Evolutionary conservation across 2,888 invertebrate species (phyloP).

Genomic region (Cheilosia grossa): DNA sequence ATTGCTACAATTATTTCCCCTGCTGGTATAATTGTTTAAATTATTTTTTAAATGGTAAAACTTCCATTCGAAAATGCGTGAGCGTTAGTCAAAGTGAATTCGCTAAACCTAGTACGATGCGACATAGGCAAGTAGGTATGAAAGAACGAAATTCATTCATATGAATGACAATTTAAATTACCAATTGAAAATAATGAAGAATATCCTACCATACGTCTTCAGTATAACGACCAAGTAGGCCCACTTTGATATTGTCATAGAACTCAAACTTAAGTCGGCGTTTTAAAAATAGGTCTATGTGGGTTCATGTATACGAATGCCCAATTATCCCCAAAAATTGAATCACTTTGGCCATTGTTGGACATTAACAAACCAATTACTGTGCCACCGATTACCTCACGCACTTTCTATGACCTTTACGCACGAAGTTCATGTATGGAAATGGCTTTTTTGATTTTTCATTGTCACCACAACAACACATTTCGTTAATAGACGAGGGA

Average conservation of each 20-base stretch:
- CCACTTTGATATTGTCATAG: slow-evolving; percentile 15
- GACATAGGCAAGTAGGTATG: not conserved
- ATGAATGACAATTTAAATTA: slow-evolving; percentile 29
- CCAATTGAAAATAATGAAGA: slow-evolving; percentile 54
- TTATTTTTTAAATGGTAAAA: too few relatives aligned
- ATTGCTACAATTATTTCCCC: too few relatives aligned
- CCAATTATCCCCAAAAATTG: not conserved
- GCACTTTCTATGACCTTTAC: slow-evolving; percentile 45
- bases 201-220: slow-evolving; percentile 40
- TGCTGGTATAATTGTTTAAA: too few relatives aligned
- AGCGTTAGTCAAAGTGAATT: too few relatives aligned
- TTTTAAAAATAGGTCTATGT: slow-evolving; percentile 19
- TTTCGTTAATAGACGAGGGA: not conserved
- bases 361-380: slow-evolving; percentile 44
- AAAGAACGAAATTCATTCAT: not conserved
- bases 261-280: slow-evolving; percentile 8
- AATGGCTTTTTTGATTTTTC: not conserved
- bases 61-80: too few relatives aligned
- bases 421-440: not conserved
- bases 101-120: too few relatives aligned
- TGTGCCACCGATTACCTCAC: slow-evolving; percentile 12
- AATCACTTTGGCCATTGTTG: slow-evolving; percentile 13
- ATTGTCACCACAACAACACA: not conserved
- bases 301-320: not conserved
- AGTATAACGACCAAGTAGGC: not conserved